Evolutionary conservation across 2,113 vertebrate species (phyloP).

Genomic region (Elaphurus davidianus): DNA sequence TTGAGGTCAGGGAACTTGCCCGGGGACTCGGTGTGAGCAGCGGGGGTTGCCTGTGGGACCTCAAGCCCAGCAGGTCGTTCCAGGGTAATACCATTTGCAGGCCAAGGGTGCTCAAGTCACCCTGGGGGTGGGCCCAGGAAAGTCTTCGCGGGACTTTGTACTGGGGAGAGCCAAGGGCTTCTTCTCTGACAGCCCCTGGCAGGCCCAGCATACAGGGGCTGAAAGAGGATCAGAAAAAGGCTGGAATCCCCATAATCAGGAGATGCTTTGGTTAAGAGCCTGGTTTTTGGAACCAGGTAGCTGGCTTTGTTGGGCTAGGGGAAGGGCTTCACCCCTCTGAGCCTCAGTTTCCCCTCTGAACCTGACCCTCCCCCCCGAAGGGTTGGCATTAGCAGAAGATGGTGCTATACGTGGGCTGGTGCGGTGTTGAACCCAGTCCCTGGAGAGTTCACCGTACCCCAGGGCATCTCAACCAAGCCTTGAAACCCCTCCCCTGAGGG

Average conservation of each 20-base stretch:
- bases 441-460: too few relatives aligned
- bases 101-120: background rate
- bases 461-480: rapidly evolving
- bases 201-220: rapidly evolving
- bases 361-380: rapidly evolving
- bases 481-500: background rate
- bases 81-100: background rate
- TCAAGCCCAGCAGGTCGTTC: background rate
- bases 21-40: background rate
- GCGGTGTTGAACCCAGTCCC: rapidly evolving
- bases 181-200: background rate
- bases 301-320: background rate
- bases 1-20: background rate
- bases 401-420: rapidly evolving
- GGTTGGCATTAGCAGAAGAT: background rate
- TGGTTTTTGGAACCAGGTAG: background rate
- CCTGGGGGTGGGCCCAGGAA: background rate
- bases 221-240: background rate
- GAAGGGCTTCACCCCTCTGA: background rate
- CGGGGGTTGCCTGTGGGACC: background rate
- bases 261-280: background rate
- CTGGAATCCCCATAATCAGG: background rate
- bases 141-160: rapidly evolving
- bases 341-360: background rate
- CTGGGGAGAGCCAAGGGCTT: background rate